Evolutionary conservation across 64 coral and sea anemone genomes (phyloP).

Genomic region (Acropora yongei): DNA sequence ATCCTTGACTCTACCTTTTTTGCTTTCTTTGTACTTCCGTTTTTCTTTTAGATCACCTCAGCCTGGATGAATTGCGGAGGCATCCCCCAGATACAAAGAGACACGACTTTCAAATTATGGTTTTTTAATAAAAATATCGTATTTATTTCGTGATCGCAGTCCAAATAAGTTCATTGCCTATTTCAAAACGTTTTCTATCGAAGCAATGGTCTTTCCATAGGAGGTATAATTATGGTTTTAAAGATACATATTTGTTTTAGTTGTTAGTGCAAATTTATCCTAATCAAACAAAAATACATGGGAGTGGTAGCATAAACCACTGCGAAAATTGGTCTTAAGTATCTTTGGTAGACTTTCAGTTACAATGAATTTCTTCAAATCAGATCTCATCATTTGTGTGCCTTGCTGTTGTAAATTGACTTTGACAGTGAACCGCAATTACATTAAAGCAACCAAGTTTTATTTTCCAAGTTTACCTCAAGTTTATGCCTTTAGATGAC

Average conservation of each 20-base stretch:
- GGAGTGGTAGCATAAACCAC: neutral
- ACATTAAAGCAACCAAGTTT: neutral
- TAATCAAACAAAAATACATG: neutral
- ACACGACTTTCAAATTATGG: neutral
- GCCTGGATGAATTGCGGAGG: neutral
- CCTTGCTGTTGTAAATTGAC: neutral
- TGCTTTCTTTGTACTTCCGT: neutral
- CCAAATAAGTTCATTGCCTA: constrained; percentile 24
- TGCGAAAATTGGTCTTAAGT: neutral
- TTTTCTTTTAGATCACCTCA: neutral
- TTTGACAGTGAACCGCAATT: neutral
- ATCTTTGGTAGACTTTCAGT: neutral
- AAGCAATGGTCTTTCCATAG: constrained; percentile 6
- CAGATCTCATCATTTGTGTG: neutral
- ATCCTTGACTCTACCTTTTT: neutral
- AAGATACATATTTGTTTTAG: constrained; percentile 23
- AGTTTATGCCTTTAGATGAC: constrained; percentile 11
- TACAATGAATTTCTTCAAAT: neutral
- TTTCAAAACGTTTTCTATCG: constrained; percentile 4
- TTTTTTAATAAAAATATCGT: constrained; percentile 32
- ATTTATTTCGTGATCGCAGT: constrained; percentile 12
- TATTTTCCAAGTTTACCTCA: constrained; percentile 10
- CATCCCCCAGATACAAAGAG: neutral
- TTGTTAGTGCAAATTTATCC: constrained; percentile 12
- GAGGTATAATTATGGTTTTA: constrained; percentile 31